phyloP scores from a whole-genome alignment of 2,888 invertebrate species.

The Diloba caeruleocephala region DNA sequence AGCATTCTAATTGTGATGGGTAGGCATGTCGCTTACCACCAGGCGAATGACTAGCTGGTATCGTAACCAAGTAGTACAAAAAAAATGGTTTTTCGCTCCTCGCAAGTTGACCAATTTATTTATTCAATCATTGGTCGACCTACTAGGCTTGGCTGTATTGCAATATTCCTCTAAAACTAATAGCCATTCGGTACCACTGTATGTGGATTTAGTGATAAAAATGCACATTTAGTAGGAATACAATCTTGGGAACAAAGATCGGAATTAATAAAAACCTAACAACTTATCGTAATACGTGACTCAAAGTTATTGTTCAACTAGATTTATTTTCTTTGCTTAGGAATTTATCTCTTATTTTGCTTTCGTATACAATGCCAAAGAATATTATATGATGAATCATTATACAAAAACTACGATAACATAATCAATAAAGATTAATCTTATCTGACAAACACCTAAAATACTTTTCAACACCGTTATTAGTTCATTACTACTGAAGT shows the following conservation, averaged over 20 bases:
- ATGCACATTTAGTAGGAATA: background rate
- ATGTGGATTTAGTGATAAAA: background rate
- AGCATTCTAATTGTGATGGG: no score
- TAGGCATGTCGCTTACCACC: no score
- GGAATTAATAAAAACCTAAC: slow-evolving; percentile 10
- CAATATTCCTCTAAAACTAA: no score
- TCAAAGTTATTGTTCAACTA: slow-evolving; percentile 8
- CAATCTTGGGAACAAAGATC: background rate
- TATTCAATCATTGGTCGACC: no score
- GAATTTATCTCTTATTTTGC: background rate
- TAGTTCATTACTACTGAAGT: no score
- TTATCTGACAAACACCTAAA: background rate
- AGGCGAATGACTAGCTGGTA: no score
- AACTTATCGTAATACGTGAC: slow-evolving; percentile 24
- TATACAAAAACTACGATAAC: background rate
- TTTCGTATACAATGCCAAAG: background rate
- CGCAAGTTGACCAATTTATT: no score
- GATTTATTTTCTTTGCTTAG: no score
- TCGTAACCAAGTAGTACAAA: no score
- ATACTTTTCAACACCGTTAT: background rate
- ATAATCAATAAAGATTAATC: background rate
- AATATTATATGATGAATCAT: background rate
- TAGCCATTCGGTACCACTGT: no score
- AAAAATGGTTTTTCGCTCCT: no score
- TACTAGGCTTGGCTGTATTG: no score